phyloP scores from a whole-genome alignment of 35 echinoderm and acorn worm genomes.

The Holothuria glaberrima region DNA sequence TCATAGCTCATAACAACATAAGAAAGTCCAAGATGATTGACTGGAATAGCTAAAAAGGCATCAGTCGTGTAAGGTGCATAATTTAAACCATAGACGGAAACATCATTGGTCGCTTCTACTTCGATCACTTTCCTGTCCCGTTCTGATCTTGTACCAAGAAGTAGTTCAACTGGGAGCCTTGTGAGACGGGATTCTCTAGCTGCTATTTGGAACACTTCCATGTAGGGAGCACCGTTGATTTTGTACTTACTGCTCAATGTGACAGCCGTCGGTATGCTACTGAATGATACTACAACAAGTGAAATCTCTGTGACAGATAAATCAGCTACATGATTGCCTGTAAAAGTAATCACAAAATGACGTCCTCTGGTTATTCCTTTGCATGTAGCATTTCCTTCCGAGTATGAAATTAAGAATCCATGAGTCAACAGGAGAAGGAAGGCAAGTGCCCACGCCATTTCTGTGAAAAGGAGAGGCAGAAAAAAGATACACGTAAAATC shows the following conservation, averaged over 20 bases:
- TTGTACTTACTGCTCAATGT: conserved; percentile 66
- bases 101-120: conserved; percentile 62
- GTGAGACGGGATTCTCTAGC: conserved; percentile 27
- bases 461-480: no score
- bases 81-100: conserved; percentile 65
- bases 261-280: conserved; percentile 61
- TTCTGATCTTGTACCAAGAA: conserved; percentile 23
- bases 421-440: no score
- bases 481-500: no score
- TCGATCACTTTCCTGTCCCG: conserved; percentile 61
- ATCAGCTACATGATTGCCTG: not conserved
- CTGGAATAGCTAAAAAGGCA: conserved; percentile 69
- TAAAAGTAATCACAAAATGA: conserved; percentile 49
- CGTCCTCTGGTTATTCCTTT: conserved; percentile 67
- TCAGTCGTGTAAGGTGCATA: conserved; percentile 58
- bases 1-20: conserved; percentile 43
- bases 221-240: conserved; percentile 40
- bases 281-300: conserved; percentile 69
- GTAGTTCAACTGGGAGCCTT: conserved; percentile 30
- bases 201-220: conserved; percentile 39
- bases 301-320: not conserved
- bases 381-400: conserved; percentile 7
- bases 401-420: no score
- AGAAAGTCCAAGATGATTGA: conserved; percentile 59
- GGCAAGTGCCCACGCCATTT: no score